A percentile compares a stretch with the other conserved stretches of the same genome.
These are phyloP conservation scores for Rhamnusium bicolor DNA, from an alignment of 2,888 invertebrate genomes.

Conservation along the genomic window DNA sequence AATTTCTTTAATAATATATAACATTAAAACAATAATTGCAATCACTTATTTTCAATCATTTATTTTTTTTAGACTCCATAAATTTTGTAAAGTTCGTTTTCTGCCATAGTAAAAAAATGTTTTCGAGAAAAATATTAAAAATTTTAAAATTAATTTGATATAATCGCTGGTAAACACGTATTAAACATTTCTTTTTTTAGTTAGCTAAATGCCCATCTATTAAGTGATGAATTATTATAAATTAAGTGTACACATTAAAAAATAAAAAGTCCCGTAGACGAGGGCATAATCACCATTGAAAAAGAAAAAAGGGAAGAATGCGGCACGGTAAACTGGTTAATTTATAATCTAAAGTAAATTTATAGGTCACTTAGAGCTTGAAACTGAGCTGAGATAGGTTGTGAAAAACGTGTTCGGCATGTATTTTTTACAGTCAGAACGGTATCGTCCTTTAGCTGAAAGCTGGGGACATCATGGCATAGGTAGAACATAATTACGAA, in stretches of 20 bases:
- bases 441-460: slow-evolving; percentile 56
- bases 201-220: not conserved
- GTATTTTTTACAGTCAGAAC: slow-evolving; percentile 54
- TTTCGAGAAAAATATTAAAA: not conserved
- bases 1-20: too few species aligned
- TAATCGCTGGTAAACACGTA: not conserved
- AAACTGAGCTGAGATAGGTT: slow-evolving; percentile 59
- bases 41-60: too few species aligned
- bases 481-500: slow-evolving; percentile 63
- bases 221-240: slow-evolving; percentile 9
- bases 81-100: too few species aligned
- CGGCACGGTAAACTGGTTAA: slow-evolving; percentile 59
- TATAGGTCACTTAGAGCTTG: slow-evolving; percentile 65
- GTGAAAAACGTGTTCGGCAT: slow-evolving; percentile 63
- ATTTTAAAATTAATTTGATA: not conserved
- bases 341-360: slow-evolving; percentile 64
- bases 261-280: slow-evolving; percentile 4
- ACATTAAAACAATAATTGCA: too few species aligned
- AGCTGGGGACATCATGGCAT: slow-evolving; percentile 53
- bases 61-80: too few species aligned
- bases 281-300: slow-evolving; percentile 18
- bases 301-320: slow-evolving; percentile 52
- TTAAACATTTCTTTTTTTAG: not conserved
- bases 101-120: not conserved
- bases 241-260: not conserved